phyloP scores from a whole-genome alignment of 2,113 vertebrate genomes.

The Callopanchax toddi region DNA sequence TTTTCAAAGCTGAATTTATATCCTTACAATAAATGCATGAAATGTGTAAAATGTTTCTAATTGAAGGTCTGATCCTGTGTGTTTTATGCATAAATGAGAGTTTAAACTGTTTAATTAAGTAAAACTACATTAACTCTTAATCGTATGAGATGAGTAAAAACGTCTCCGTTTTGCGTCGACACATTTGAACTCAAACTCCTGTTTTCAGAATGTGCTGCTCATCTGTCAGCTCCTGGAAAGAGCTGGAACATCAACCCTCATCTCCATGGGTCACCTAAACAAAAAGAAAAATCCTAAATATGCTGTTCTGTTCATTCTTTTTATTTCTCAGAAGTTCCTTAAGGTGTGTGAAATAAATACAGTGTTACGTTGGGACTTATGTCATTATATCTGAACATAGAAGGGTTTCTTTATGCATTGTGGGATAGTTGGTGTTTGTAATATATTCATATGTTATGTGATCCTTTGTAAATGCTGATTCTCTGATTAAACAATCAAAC shows the following conservation, averaged over 20 bases:
- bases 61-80: neutral
- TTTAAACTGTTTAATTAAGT: neutral
- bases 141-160: too few species aligned
- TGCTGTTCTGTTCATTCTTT: neutral
- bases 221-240: neutral
- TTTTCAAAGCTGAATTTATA: too few species aligned
- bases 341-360: neutral
- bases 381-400: too few species aligned
- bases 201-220: neutral
- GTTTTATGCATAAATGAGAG: neutral
- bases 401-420: too few species aligned
- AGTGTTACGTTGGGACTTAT: neutral
- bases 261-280: neutral
- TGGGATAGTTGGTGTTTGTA: too few species aligned
- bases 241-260: neutral
- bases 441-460: too few species aligned
- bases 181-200: neutral
- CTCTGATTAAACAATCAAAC: too few species aligned
- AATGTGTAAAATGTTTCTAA: too few species aligned
- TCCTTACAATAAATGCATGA: too few species aligned
- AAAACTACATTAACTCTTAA: neutral
- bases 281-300: neutral
- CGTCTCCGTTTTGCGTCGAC: neutral
- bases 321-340: neutral
- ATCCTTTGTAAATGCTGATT: too few species aligned